Base-by-base conservation (phyloP, 1,140 invertebrate species). In the Maconellicoccus hirsutus region DNA sequence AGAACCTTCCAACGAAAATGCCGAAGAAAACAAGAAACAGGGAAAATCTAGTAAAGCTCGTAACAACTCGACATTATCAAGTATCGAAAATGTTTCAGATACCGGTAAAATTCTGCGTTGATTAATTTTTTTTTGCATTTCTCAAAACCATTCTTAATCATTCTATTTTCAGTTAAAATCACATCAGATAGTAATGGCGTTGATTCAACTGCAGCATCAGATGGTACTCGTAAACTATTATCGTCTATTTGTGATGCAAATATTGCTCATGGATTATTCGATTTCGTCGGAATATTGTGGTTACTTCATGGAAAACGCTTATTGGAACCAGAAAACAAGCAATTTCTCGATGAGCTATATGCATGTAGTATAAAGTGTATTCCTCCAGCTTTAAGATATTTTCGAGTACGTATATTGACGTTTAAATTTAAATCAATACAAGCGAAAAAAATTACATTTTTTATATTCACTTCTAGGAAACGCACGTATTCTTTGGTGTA, bases 391-490 rank as follows among this genome's bases (percentile, higher is more conserved):
- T 12, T 66, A 12, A 23, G 61, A 25, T 26, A 16, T 66, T 66
- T 66, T 26, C 21, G 25, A 25, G 61, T 66, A 66, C 19, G 6
- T 19, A 22, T 22, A 16, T 66, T 66, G 8, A 23, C 25, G 22
- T 23, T 25, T 26, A 23, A 4, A 23, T 10, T 66, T 66, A 23
- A 23, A 4, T 26, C 2, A 66, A 10, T 19, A 66, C 25, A 19
- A 8, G 19, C 59, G 4, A 14, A 14, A 61, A 19, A 16, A 19
- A 19, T 61, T 61, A 22, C n/a, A 52, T 16, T 59, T 19, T 73
- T 33, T 71, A 4, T 38, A 19, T 70, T 38, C 23, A 71, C 71
- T n/a, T 75, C 2, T 39, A 75, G 74, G 74, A 72, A 39, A 72
- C 74, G 1, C 33, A 38, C 39, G 72, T 70, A 3, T 75, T 72